These are phyloP conservation scores for Emydura subglobosa DNA, from an alignment of 2,113 vertebrate genomes.

Conservation along the genomic window DNA sequence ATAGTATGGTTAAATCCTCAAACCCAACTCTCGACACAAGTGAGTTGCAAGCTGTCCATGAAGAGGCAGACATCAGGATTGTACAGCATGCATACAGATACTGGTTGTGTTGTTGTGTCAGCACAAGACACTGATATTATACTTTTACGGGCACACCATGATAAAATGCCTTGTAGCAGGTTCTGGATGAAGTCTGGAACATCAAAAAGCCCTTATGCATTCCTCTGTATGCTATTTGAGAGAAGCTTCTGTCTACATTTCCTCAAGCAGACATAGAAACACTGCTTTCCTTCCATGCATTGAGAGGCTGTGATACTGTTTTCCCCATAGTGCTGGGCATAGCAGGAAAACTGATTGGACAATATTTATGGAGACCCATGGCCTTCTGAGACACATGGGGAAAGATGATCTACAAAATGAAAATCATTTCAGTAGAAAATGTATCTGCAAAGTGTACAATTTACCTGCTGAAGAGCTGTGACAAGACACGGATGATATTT, in stretches of 20 bases:
- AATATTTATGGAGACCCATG: not conserved
- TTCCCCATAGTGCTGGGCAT: not conserved
- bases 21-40: not conserved
- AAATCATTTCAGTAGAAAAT: not conserved
- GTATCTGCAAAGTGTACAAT: not conserved
- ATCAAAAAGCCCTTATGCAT: too few relatives aligned
- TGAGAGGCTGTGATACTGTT: not conserved
- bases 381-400: not conserved
- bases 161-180: too few relatives aligned
- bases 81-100: not conserved
- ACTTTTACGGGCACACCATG: too few relatives aligned
- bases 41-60: not conserved
- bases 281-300: not conserved
- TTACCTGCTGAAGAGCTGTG: not conserved
- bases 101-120: too few relatives aligned
- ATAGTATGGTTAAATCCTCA: not conserved
- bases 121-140: too few relatives aligned
- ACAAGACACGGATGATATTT: not conserved
- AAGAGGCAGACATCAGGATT: not conserved
- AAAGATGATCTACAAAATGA: not conserved
- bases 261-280: not conserved
- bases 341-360: not conserved
- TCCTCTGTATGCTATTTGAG: too few relatives aligned
- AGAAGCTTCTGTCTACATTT: too few relatives aligned
- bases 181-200: too few relatives aligned